Evolutionary conservation across 2,888 invertebrate genomes (phyloP), one percentile per base, ranked within the genome.

Genomic region (Thera obeliscata): DNA sequence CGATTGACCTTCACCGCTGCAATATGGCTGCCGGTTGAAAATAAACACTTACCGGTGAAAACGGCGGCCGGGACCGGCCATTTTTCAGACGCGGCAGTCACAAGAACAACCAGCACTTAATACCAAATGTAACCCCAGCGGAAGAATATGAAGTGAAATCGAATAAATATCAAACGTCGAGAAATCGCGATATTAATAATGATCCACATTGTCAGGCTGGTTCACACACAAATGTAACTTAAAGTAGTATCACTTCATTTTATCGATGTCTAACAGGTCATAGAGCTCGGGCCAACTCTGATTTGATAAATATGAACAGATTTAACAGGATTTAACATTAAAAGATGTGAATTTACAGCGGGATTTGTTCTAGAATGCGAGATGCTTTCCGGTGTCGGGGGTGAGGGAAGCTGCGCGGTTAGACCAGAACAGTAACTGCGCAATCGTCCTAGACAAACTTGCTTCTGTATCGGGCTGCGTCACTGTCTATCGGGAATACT

Each of bases 101-200:
- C 35, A 7, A 8, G 6, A 0, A 22, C 3, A 4, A 46, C 56
- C 12, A 8, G 1, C n/a, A 9, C 8, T 64, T 38, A 64, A 43
- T 64, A 65, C 41, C 55, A 65, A 2, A 65, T 33, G 56, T 56
- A 65, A 35, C 60, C 56, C 65, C 65, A 65, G 2, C 60, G 65
- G 5, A 6, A 41, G 12, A 65, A 65, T 33, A 65, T 43, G 12
- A 65, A 65, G 41, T 65, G 56, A n/a, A 65, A 6, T 38, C 60
- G 33, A 12, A 65, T 41, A 6, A 56, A 56, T 35, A 65, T 50
- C 2, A 41, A 2, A n/a, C 11, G 49, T 7, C 41, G 33, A 5
- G 60, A 60, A n/a, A 60, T 65, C 2, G n/a, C 49, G 35, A 65
- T 56, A 35, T 56, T 65, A 35, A 65, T 66, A 22, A 64, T 36